Evolutionary conservation across 2,888 invertebrate species (phyloP).

Genomic region (Calliscelio sp.): DNA sequence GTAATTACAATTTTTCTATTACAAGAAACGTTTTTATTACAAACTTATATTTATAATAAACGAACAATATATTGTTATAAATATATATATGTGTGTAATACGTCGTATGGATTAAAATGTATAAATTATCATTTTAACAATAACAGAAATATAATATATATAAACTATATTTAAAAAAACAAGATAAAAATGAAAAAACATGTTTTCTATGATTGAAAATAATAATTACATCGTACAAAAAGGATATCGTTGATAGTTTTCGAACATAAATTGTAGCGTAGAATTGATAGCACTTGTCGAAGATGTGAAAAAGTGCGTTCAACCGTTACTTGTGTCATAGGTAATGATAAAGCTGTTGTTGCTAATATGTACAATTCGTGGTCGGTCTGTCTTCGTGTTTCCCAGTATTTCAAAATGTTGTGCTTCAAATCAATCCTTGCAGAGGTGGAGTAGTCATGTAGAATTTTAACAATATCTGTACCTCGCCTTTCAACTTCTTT

Average conservation of each 20-base stretch:
- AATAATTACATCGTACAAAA: not conserved
- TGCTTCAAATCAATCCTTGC: not conserved
- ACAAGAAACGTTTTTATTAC: no score
- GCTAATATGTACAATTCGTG: not conserved
- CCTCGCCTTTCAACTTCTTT: not conserved
- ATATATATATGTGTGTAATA: no score
- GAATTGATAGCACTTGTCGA: not conserved
- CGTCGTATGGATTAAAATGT: no score
- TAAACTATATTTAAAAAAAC: no score
- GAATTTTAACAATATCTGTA: not conserved
- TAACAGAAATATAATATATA: no score
- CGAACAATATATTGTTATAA: no score
- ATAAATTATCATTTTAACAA: no score
- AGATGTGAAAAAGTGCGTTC: not conserved
- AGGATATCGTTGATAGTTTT: not conserved
- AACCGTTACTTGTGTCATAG: not conserved
- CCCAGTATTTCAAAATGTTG: not conserved
- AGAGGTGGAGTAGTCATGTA: not conserved
- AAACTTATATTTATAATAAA: no score
- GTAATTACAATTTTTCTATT: no score
- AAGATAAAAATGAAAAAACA: no score
- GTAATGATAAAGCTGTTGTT: not conserved
- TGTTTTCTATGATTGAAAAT: not conserved
- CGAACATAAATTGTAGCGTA: not conserved
- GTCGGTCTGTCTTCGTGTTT: not conserved